Percentiles rank a stretch among this genome's conserved stretches.
phyloP scores from a whole-genome alignment of 2,888 invertebrate species.

The Drosophila neonasuta region DNA sequence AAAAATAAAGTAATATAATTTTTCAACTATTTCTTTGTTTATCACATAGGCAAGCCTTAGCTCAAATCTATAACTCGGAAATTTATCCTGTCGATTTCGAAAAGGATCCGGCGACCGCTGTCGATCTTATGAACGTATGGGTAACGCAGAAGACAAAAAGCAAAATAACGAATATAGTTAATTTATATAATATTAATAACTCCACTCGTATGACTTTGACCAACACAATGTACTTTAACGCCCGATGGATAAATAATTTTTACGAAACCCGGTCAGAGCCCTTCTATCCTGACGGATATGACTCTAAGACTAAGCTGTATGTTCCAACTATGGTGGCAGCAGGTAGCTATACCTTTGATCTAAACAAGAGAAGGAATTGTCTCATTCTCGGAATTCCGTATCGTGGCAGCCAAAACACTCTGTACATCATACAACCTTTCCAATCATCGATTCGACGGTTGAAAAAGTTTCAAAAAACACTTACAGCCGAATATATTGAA shows the following conservation, averaged over 20 bases:
- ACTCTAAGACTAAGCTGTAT: background rate
- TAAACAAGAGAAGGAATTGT: background rate
- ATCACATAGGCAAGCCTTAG: background rate
- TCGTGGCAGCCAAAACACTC: background rate
- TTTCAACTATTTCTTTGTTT: background rate
- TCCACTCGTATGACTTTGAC: background rate
- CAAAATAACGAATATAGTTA: background rate
- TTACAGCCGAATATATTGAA: background rate
- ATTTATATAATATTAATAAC: background rate
- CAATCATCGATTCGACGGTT: background rate
- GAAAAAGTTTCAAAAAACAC: background rate
- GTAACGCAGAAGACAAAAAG: background rate
- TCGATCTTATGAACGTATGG: background rate
- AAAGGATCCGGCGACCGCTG: background rate
- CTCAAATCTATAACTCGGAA: background rate
- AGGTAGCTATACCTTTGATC: background rate
- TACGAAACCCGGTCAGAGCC: background rate
- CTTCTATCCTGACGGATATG: conserved; percentile 1
- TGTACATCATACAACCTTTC: conserved; percentile 5
- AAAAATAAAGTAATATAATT: too few species aligned
- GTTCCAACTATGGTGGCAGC: background rate
- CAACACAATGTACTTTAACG: conserved; percentile 9
- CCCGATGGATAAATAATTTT: background rate
- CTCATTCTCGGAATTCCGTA: conserved; percentile 9
- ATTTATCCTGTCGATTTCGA: background rate